Conservation (phyloP, 2,888 invertebrate species). For the Augiades crinisus region DNA sequence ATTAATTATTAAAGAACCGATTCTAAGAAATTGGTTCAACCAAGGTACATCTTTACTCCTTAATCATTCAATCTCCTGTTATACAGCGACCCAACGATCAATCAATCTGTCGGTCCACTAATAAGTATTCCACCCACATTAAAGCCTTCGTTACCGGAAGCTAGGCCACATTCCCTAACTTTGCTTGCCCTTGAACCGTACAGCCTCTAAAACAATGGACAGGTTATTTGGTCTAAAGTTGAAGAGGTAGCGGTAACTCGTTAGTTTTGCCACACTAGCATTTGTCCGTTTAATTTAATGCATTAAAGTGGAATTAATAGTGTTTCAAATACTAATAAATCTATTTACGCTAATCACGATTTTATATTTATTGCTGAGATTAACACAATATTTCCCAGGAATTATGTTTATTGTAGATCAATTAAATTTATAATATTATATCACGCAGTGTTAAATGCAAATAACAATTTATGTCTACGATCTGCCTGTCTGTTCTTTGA, state of each 20-base stretch:
- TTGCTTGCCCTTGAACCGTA: constrained; percentile 64
- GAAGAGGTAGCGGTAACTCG: constrained; percentile 32
- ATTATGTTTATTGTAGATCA: too few species aligned
- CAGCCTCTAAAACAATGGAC: constrained; percentile 45
- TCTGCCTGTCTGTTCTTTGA: too few species aligned
- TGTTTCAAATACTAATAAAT: not conserved
- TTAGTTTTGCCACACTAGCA: too few species aligned
- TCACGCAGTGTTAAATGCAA: too few species aligned
- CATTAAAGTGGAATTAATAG: too few species aligned
- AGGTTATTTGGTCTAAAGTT: constrained; percentile 32
- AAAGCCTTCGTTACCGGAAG: constrained; percentile 52
- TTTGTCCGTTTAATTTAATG: too few species aligned
- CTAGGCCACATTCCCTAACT: constrained; percentile 63
- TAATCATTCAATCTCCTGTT: constrained; percentile 23
- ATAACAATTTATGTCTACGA: too few species aligned
- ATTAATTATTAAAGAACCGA: constrained; percentile 10
- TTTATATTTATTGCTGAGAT: too few species aligned
- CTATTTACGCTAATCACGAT: too few species aligned
- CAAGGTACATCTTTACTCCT: constrained; percentile 1
- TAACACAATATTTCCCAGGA: too few species aligned
- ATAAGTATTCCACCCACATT: constrained; percentile 51
- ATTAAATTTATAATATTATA: too few species aligned
- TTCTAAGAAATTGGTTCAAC: not conserved
- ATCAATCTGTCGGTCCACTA: constrained; percentile 32
- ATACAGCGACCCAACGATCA: constrained; percentile 22